Evolutionary conservation across 2,888 invertebrate species (phyloP).

Genomic region (Corythucha ciliata): DNA sequence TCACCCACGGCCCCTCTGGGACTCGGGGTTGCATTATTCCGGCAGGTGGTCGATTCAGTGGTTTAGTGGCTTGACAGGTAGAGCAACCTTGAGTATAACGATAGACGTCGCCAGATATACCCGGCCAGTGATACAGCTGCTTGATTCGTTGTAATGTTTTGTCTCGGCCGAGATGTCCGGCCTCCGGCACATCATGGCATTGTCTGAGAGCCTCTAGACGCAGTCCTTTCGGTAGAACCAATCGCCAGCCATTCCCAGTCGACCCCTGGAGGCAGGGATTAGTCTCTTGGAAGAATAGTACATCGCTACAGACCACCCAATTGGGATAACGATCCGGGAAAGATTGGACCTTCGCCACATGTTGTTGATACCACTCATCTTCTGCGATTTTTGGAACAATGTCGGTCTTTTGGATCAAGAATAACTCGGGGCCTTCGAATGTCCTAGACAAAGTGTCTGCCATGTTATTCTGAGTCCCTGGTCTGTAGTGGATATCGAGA

Average conservation of each 20-base stretch:
- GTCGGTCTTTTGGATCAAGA: neutral
- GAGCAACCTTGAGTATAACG: neutral
- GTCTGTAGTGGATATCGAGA: neutral
- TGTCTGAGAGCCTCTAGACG: neutral
- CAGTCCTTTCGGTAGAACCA: neutral
- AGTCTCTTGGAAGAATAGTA: neutral
- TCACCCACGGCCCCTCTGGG: neutral
- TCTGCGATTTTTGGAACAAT: conserved; percentile 3
- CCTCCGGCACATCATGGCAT: conserved; percentile 3
- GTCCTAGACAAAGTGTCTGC: neutral
- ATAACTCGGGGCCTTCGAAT: neutral
- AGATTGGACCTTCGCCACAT: neutral
- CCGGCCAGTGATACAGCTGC: conserved; percentile 3
- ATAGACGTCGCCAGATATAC: neutral
- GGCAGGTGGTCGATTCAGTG: neutral
- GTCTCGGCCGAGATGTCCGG: conserved; percentile 7
- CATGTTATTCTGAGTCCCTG: neutral
- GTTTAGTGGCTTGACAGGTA: neutral
- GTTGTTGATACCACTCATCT: neutral
- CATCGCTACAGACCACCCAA: neutral
- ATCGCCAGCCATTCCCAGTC: neutral
- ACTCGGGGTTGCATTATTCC: neutral
- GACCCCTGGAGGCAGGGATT: neutral
- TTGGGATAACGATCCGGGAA: neutral
- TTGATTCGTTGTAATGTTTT: conserved; percentile 4